phyloP scores from a whole-genome alignment of 92 coral and sea anemone species.

The Siderastrea radians region DNA sequence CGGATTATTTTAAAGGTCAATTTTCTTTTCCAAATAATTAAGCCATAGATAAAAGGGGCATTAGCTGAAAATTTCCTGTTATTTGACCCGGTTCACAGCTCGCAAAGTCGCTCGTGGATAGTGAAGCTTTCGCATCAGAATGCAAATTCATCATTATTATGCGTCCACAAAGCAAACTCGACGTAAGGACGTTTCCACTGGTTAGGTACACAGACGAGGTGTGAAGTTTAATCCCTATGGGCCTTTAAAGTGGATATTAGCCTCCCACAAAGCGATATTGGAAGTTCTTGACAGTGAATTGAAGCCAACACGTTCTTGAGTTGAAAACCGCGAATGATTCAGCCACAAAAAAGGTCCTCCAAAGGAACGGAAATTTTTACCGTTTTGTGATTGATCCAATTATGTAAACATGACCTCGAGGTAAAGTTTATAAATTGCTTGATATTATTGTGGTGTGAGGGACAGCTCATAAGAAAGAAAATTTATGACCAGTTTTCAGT shows the following conservation, averaged over 20 bases:
- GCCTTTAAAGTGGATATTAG: slow-evolving; percentile 23
- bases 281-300: slow-evolving; percentile 7
- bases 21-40: background rate
- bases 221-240: slow-evolving; percentile 36
- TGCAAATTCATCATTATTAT: slow-evolving; percentile 29
- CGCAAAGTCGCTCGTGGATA: background rate
- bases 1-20: background rate
- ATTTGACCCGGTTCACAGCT: background rate
- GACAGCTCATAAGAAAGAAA: slow-evolving; percentile 13
- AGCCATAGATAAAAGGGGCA: background rate
- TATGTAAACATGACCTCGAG: slow-evolving; percentile 34
- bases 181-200: slow-evolving; percentile 3
- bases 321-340: background rate
- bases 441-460: background rate
- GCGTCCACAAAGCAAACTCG: background rate
- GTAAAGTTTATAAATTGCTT: slow-evolving; percentile 40
- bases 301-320: background rate
- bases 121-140: slow-evolving; percentile 12
- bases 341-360: background rate
- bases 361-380: background rate
- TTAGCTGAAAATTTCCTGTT: slow-evolving; percentile 4
- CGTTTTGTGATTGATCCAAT: slow-evolving; percentile 9
- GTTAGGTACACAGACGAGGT: slow-evolving; percentile 27
- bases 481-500: slow-evolving; percentile 2
- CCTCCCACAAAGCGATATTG: slow-evolving; percentile 24